Evolutionary conservation across 2,797 vertebrate genomes (phyloP), one percentile per base, ranked within the genome.

Genomic region (Mus caroli): DNA sequence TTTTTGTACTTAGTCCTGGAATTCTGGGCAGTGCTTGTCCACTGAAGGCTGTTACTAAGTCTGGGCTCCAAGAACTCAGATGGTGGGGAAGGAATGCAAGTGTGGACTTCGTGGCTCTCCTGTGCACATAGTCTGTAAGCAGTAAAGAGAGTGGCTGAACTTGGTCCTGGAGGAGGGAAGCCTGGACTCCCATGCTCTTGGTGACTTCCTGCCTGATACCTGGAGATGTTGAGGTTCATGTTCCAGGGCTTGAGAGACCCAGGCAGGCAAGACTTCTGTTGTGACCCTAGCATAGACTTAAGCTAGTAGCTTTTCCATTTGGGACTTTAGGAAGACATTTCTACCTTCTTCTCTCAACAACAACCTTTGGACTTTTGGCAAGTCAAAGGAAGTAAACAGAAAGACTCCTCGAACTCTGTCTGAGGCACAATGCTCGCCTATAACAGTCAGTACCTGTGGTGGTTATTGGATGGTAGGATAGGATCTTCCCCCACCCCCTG

Each of bases 81-180:
- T 31, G 37, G 3, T 1, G 17, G 9, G 52, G 60, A 76, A 92
- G 46, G 6, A n/a, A 15, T 1, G 3, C 17, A 24, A 24, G 14
- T n/a, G 10, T 14, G 2, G 69, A 37, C 15, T 19, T 24, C 0
- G 0, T 37, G 40, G 8, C 6, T 7, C n/a, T 24, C 77, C n/a
- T 26, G 28, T 43, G 19, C 7, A 17, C 4, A 43, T 31, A 1
- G 0, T 10, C 2, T 0, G 24, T 0, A 24, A n/a, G 37, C 1
- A 40, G 83, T 28, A 31, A 26, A 24, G 14, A 28, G 14, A 40
- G 26, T 3, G 46, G 24, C 26, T 34, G 28, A 20, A 6, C 31
- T 24, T 37, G 13, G 34, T 28, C 43, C 77, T 31, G 82, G 37
- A 10, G 0, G 80, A 67, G 71, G 54, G 75, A 60, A 50, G 46